A percentile compares a stretch with the other conserved stretches of the same genome.
These are phyloP conservation scores for Coccyzus lansbergi DNA, from an alignment of 2,797 vertebrate genomes.

Conservation along the genomic window DNA sequence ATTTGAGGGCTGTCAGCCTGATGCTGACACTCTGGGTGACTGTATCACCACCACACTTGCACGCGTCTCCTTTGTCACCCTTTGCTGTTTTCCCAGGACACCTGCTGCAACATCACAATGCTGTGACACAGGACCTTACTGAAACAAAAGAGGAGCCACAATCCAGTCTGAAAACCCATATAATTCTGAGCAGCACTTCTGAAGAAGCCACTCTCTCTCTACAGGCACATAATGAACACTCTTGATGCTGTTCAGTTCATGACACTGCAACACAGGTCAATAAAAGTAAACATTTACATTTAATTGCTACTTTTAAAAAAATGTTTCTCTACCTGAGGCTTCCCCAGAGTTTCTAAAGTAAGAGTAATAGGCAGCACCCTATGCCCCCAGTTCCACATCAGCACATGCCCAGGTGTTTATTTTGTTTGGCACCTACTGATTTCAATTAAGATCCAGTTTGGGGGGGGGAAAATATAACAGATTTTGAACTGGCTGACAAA, in stretches of 20 bases:
- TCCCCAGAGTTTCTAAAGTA: not conserved
- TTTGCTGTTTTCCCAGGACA: not conserved
- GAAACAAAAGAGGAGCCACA: not conserved
- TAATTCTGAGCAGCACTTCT: not conserved
- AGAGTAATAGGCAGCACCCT: not conserved
- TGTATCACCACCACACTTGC: not conserved
- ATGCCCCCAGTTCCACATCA: not conserved
- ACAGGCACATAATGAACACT: not conserved
- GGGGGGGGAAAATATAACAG: not conserved
- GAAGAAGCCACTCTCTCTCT: not conserved
- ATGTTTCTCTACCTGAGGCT: not conserved
- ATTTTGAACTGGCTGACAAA: not conserved
- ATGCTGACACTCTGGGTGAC: not conserved
- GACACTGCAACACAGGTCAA: not conserved
- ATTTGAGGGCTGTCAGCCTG: not conserved
- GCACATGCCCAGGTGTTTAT: not conserved
- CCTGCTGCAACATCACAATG: not conserved
- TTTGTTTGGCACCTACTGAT: not conserved
- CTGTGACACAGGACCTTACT: not conserved
- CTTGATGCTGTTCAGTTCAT: not conserved
- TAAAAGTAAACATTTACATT: not conserved
- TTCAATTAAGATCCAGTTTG: not conserved
- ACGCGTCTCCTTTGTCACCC: not conserved
- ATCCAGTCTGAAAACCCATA: fast-evolving
- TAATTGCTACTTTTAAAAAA: not conserved